phyloP scores from a whole-genome alignment of 2,113 vertebrate genomes.

The Sardina pilchardus region DNA sequence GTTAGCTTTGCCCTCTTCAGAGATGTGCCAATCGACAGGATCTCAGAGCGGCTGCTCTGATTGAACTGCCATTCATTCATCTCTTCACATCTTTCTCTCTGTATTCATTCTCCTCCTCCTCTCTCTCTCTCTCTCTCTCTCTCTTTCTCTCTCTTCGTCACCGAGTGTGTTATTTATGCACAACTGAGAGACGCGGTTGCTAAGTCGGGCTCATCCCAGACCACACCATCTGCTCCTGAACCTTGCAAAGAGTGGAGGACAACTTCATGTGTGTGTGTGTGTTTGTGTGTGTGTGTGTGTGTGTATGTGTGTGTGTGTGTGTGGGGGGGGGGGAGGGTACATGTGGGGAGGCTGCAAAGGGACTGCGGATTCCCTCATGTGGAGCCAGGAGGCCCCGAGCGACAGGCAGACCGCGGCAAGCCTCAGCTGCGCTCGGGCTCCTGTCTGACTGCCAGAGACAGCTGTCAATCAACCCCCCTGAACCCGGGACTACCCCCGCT shows the following conservation, averaged over 20 bases:
- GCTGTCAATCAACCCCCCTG: constrained; percentile 1
- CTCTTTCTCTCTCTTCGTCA: too few relatives aligned
- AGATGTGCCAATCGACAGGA: background rate
- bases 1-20: background rate
- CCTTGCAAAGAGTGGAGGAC: background rate
- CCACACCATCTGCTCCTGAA: background rate
- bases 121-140: background rate
- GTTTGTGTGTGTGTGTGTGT: background rate
- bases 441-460: background rate
- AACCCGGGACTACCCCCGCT: background rate
- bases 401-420: background rate
- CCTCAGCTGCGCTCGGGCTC: background rate
- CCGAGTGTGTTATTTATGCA: background rate
- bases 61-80: background rate
- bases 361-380: background rate
- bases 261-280: background rate
- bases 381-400: background rate
- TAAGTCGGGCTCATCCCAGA: background rate
- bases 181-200: background rate
- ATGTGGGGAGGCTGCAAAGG: background rate
- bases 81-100: background rate
- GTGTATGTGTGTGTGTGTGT: background rate
- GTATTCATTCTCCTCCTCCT: background rate
- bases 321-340: background rate
- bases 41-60: background rate